Conservation (phyloP, 2,888 invertebrate genomes). For the Dioctria linearis region DNA sequence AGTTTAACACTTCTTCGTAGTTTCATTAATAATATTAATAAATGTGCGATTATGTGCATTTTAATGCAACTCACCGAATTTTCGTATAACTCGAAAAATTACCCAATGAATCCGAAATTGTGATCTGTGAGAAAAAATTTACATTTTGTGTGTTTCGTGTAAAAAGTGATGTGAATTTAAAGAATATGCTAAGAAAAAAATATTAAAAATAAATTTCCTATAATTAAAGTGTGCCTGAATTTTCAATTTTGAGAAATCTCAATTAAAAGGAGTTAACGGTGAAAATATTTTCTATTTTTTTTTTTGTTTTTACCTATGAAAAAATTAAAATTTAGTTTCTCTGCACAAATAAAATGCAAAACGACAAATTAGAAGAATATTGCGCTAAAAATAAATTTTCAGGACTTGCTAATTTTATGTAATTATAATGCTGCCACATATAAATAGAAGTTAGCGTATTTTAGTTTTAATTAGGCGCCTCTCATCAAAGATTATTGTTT, state of each 20-base stretch:
- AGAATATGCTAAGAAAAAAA: not conserved
- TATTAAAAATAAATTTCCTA: not conserved
- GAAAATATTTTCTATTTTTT: not conserved
- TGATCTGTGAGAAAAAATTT: not conserved
- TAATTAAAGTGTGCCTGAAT: not conserved
- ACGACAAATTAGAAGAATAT: constrained; percentile 26
- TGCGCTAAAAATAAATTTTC: constrained; percentile 48
- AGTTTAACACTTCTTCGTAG: constrained; percentile 59
- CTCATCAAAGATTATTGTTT: not conserved
- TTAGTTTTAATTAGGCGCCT: constrained; percentile 40
- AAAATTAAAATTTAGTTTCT: constrained; percentile 14
- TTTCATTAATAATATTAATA: constrained; percentile 48
- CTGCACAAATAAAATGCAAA: not conserved
- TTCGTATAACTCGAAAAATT: not conserved
- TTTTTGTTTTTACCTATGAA: not conserved
- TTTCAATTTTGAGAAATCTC: not conserved
- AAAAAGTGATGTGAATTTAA: not conserved
- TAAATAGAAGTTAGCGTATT: constrained; percentile 35
- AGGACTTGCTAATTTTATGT: constrained; percentile 52
- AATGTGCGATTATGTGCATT: constrained; percentile 23
- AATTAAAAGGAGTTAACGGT: not conserved
- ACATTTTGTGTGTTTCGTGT: constrained; percentile 19
- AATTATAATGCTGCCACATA: constrained; percentile 35
- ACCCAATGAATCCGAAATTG: not conserved
- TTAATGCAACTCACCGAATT: not conserved